Evolutionary conservation across 1,140 invertebrate species (phyloP).

Genomic region (Drosophila eugracilis): DNA sequence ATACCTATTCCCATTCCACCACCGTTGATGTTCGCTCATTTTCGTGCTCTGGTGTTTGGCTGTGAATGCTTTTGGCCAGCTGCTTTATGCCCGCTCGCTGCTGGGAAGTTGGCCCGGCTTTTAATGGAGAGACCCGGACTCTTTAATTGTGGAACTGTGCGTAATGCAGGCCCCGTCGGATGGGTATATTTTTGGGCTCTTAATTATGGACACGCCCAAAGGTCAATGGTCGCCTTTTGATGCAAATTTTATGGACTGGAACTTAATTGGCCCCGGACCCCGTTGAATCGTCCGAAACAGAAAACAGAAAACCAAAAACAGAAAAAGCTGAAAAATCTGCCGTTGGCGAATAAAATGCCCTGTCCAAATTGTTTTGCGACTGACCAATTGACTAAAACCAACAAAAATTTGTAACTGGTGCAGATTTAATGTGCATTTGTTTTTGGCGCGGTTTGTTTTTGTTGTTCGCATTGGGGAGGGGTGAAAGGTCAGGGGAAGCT

Average conservation of each 20-base stretch:
- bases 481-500: background rate
- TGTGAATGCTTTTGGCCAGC: slow-evolving; percentile 61
- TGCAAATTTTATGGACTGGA: slow-evolving; percentile 77
- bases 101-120: slow-evolving; percentile 55
- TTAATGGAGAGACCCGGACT: slow-evolving; percentile 50
- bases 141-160: slow-evolving; percentile 60
- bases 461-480: background rate
- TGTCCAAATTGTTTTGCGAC: slow-evolving; percentile 75
- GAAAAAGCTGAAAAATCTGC: slow-evolving; percentile 30
- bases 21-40: slow-evolving; percentile 70
- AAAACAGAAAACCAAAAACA: background rate
- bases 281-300: slow-evolving; percentile 16
- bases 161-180: slow-evolving; percentile 27
- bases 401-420: slow-evolving; percentile 41
- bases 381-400: slow-evolving; percentile 73
- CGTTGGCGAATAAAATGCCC: slow-evolving; percentile 54
- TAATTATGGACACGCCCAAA: slow-evolving; percentile 57
- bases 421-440: slow-evolving; percentile 61
- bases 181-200: slow-evolving; percentile 54
- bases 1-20: background rate
- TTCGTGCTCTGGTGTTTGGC: slow-evolving; percentile 70
- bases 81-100: slow-evolving; percentile 37
- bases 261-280: slow-evolving; percentile 64
- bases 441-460: slow-evolving; percentile 20
- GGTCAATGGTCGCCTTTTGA: slow-evolving; percentile 58